These are phyloP conservation scores for Terrapene triunguis DNA, from an alignment of 2,113 vertebrate genomes.

Conservation along the genomic window DNA sequence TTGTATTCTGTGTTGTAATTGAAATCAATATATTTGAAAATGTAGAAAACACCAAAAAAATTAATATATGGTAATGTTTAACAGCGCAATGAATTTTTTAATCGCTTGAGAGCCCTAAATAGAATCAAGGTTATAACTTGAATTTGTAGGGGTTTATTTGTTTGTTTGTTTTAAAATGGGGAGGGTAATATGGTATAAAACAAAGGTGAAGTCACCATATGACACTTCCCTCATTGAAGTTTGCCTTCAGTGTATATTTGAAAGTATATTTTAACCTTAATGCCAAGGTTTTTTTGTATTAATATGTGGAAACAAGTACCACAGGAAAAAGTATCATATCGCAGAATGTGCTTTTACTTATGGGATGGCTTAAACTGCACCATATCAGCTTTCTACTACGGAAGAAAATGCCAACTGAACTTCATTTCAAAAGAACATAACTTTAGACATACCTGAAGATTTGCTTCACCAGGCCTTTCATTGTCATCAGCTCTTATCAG, in stretches of 20 bases:
- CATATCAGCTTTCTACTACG: slow-evolving; percentile 6
- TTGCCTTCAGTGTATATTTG: neutral
- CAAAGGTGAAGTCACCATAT: neutral
- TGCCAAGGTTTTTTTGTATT: neutral
- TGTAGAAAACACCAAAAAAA: no score
- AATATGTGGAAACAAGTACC: neutral
- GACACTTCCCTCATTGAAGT: neutral
- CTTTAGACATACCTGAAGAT: slow-evolving; percentile 85
- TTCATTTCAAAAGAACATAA: neutral
- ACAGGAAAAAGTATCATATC: neutral
- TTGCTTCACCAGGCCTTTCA: slow-evolving; percentile 87
- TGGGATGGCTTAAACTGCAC: neutral
- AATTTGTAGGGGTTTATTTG: neutral
- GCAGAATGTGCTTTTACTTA: neutral
- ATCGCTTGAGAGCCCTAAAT: no score
- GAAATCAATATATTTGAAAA: no score
- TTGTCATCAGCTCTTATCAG: slow-evolving; percentile 84
- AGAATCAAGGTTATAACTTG: neutral
- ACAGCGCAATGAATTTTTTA: no score
- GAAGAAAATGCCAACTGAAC: neutral
- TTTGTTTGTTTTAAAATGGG: neutral
- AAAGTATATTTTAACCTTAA: neutral
- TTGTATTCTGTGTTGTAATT: no score
- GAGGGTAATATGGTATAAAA: neutral
- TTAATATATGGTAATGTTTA: no score